Evolutionary conservation across 1,140 invertebrate species (phyloP).

Genomic region (Drosophila sucinea): DNA sequence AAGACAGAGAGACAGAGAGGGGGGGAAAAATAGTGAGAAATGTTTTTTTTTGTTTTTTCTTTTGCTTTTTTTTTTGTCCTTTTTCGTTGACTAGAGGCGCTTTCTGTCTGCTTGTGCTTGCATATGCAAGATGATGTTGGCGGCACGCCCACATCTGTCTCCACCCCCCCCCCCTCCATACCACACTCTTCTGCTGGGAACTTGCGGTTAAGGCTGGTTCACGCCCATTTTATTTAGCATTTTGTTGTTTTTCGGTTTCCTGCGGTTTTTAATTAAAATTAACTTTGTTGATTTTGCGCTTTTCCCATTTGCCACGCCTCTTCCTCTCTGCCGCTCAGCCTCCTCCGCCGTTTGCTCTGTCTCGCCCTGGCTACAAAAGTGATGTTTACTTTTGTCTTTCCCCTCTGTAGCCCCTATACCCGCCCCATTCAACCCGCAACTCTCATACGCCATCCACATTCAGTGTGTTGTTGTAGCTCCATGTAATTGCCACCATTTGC

Average conservation of each 20-base stretch:
- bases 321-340: neutral
- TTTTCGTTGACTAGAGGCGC: slow-evolving; percentile 1
- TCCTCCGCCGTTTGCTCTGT: slow-evolving; percentile 3
- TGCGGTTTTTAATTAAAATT: slow-evolving; percentile 81
- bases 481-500: slow-evolving; percentile 78
- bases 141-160: slow-evolving; percentile 3
- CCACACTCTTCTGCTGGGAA: neutral
- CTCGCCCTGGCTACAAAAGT: slow-evolving; percentile 56
- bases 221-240: slow-evolving; percentile 77
- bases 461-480: slow-evolving; percentile 43
- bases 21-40: neutral
- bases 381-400: slow-evolving; percentile 63
- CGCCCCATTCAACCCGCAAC: neutral
- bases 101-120: slow-evolving; percentile 33
- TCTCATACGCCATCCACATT: neutral
- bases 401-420: neutral
- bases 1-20: neutral
- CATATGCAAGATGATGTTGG: slow-evolving; percentile 51
- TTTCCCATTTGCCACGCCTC: slow-evolving; percentile 46
- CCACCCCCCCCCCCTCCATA: neutral
- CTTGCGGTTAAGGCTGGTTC: slow-evolving; percentile 26
- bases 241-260: slow-evolving; percentile 72
- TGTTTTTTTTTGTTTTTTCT: slow-evolving; percentile 17
- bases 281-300: slow-evolving; percentile 80
- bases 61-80: slow-evolving; percentile 36